These are phyloP conservation scores for Mythimna lalbum DNA, from an alignment of 2,888 invertebrate species.

Conservation along the genomic window DNA sequence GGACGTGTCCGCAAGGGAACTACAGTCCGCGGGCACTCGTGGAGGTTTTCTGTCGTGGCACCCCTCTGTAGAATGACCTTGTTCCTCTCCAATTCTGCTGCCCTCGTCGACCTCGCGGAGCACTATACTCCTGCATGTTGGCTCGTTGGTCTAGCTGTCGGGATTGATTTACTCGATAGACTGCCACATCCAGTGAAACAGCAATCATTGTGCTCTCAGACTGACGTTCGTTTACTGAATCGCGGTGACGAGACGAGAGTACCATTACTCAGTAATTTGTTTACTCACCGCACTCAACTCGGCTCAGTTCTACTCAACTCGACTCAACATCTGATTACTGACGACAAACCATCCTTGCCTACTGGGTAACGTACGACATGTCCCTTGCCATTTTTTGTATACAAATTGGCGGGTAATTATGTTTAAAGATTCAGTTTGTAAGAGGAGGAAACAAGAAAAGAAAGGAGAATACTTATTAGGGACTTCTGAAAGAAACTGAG, in stretches of 20 bases:
- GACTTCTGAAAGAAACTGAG: neutral
- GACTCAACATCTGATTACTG: constrained; percentile 25
- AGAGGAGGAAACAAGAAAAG: neutral
- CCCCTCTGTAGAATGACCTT: too few relatives aligned
- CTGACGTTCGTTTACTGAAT: constrained; percentile 29
- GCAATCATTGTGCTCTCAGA: constrained; percentile 32
- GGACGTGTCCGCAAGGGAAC: too few relatives aligned
- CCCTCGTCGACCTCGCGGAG: too few relatives aligned
- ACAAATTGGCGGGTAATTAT: neutral
- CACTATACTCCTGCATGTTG: too few relatives aligned
- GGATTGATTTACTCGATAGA: too few relatives aligned
- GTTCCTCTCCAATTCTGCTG: too few relatives aligned
- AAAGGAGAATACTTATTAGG: neutral
- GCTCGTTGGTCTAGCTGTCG: too few relatives aligned
- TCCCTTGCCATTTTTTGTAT: neutral
- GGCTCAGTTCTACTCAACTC: constrained; percentile 12
- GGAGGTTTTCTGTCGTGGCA: too few relatives aligned
- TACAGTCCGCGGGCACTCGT: too few relatives aligned
- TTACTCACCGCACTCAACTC: constrained; percentile 55
- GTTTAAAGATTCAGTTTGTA: neutral
- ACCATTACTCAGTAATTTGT: constrained; percentile 58
- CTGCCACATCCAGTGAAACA: constrained; percentile 31
- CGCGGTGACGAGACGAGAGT: constrained; percentile 47
- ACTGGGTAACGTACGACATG: neutral
- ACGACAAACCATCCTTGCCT: constrained; percentile 2